Base-by-base conservation (phyloP, 2,888 invertebrate species). In the Drosophila anceps region DNA sequence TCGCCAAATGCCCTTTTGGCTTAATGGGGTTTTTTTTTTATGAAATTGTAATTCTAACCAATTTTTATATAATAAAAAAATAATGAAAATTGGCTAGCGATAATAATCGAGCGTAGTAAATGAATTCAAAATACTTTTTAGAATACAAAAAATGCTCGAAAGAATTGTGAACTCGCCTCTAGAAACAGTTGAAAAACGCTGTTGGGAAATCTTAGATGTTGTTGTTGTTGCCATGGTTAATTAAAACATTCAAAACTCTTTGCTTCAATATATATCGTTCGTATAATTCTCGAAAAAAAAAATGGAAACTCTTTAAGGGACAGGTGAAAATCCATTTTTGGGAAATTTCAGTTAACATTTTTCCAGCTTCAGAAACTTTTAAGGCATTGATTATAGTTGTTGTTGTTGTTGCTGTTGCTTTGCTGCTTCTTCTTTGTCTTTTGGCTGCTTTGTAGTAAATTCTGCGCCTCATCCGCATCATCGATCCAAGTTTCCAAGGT, bases 401-500 rank as follows among this genome's bases (percentile, higher is more conserved):
- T 72, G 59, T 68, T 59, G 60, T 58, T 15, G 44, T 24, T 24
- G 44, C 4, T 20, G 51, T 58, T 74, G 69, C 27, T 27, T 54
- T 39, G 54, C 27, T 37, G 54, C 54, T 37, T 43, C 43, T 43
- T 57, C 43, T 57, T 57, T 2, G 31, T n/a, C 43, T 57, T 41
- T 53, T 62, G 27, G 44, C 60, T 55, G 66, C 24, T 27, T 43
- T 75, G 84, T 43, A 79, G 64, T 50, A 82, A 46, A 50, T 69
- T 64, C 41, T 89, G 83, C 66, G 74, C 69, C 46, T 81, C 73
- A 62, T 88, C 77, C 68, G 93, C 91, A 59, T 93, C 93, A 69
- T 93, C 93, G 62, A 93, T 70, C 93, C 93, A 93, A 2, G 93
- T 93, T 68, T 93, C 93, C 33, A 92, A 67, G 4, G 93, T 93